phyloP scores from a whole-genome alignment of 2,797 vertebrate species.

The Sorex maritimensis region DNA sequence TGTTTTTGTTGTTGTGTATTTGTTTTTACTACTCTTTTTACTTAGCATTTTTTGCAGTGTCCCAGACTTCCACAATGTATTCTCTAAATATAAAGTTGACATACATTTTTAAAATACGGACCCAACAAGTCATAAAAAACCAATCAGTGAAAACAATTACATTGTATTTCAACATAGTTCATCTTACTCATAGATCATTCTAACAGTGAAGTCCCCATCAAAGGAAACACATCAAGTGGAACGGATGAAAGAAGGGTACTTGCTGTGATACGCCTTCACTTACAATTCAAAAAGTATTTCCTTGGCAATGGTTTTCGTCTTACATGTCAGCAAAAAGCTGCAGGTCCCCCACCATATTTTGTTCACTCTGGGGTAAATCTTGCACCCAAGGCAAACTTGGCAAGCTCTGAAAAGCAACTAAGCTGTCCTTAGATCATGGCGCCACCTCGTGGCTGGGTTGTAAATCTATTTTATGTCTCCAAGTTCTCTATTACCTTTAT shows the following conservation, averaged over 20 bases:
- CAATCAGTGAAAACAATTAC: slow-evolving; percentile 24
- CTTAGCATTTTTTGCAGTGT: not conserved
- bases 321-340: not conserved
- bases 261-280: not conserved
- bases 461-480: not conserved
- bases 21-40: not conserved
- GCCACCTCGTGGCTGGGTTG: slow-evolving; percentile 73
- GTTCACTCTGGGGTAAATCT: not conserved
- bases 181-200: slow-evolving; percentile 6
- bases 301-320: not conserved
- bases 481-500: not conserved
- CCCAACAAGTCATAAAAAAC: slow-evolving; percentile 21
- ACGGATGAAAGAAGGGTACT: slow-evolving; percentile 22
- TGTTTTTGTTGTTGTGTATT: too few species aligned
- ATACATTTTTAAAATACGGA: slow-evolving; percentile 22
- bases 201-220: not conserved
- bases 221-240: slow-evolving; percentile 11
- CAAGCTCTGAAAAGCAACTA: slow-evolving; percentile 73
- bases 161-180: slow-evolving; percentile 10
- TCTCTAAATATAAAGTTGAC: slow-evolving; percentile 33
- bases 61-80: not conserved
- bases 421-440: slow-evolving; percentile 78
- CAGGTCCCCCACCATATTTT: not conserved
- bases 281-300: slow-evolving; percentile 49
- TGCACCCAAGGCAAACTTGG: slow-evolving; percentile 37